Evolutionary conservation across 2,888 invertebrate genomes (phyloP).

Genomic region (Noctua pronuba): DNA sequence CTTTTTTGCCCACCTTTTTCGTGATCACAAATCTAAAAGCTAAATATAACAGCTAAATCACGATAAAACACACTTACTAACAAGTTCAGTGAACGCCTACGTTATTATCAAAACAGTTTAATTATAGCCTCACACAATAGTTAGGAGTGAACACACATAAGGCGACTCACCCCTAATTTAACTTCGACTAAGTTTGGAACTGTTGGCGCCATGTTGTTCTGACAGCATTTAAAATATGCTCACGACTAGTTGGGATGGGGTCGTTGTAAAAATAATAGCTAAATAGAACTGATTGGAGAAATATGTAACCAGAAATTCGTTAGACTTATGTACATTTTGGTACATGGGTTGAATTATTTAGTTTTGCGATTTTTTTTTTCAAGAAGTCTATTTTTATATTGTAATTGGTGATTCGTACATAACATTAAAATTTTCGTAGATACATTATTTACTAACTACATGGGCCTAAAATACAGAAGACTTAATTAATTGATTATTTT

Average conservation of each 20-base stretch:
- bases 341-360: not conserved
- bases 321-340: not conserved
- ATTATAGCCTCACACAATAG: slow-evolving; percentile 72
- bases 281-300: slow-evolving; percentile 8
- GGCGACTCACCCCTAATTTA: slow-evolving; percentile 84
- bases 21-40: slow-evolving; percentile 10
- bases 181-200: slow-evolving; percentile 82
- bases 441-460: not conserved
- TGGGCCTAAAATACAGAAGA: not conserved
- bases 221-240: slow-evolving; percentile 88
- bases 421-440: not conserved
- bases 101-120: slow-evolving; percentile 69
- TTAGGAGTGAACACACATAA: slow-evolving; percentile 77
- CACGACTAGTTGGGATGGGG: slow-evolving; percentile 74
- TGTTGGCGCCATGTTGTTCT: slow-evolving; percentile 85
- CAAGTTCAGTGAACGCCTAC: slow-evolving; percentile 62
- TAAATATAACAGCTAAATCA: slow-evolving; percentile 43
- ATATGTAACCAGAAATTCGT: not conserved
- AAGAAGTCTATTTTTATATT: not conserved
- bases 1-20: not conserved
- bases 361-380: not conserved
- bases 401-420: not conserved
- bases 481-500: not conserved
- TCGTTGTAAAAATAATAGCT: slow-evolving; percentile 63
- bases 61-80: slow-evolving; percentile 49